Conservation (phyloP, 2,797 vertebrate species). For the Fistularia tabacaria region DNA sequence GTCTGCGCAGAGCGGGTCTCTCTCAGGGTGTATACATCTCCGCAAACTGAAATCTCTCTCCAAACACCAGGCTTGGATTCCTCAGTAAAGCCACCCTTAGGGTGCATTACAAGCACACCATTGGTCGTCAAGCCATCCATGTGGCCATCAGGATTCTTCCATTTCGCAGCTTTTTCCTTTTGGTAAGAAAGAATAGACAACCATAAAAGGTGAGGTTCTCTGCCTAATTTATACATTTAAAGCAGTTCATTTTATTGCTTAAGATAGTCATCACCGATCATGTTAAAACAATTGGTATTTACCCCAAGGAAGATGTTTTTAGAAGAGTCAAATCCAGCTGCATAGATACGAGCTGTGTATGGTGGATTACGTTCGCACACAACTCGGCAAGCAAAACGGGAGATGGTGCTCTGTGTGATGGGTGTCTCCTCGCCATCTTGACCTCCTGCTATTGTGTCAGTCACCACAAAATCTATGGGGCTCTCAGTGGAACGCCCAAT, state of each 20-base stretch:
- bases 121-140: constrained; percentile 99
- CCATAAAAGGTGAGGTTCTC: constrained; percentile 13
- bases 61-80: constrained; percentile 95
- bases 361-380: constrained; percentile 92
- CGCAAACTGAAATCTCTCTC: constrained; percentile 97
- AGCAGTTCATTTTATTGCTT: not conserved
- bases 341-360: constrained; percentile 91
- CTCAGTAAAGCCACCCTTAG: constrained; percentile 90
- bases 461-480: constrained; percentile 98
- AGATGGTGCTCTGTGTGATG: constrained; percentile 98
- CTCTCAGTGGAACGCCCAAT: constrained; percentile 97
- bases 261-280: constrained; percentile 1
- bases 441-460: constrained; percentile 91
- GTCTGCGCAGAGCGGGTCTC: constrained; percentile 97
- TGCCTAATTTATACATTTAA: not conserved
- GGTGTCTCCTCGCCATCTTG: constrained; percentile 88
- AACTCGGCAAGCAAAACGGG: constrained; percentile 94
- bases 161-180: constrained; percentile 98
- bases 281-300: constrained; percentile 55
- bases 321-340: constrained; percentile 97
- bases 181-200: constrained; percentile 6
- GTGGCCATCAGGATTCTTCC: constrained; percentile 98
- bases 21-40: constrained; percentile 94
- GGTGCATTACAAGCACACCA: constrained; percentile 97
- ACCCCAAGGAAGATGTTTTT: constrained; percentile 99